Conservation (phyloP, 1,140 invertebrate genomes). For the Drosophila dunni region DNA sequence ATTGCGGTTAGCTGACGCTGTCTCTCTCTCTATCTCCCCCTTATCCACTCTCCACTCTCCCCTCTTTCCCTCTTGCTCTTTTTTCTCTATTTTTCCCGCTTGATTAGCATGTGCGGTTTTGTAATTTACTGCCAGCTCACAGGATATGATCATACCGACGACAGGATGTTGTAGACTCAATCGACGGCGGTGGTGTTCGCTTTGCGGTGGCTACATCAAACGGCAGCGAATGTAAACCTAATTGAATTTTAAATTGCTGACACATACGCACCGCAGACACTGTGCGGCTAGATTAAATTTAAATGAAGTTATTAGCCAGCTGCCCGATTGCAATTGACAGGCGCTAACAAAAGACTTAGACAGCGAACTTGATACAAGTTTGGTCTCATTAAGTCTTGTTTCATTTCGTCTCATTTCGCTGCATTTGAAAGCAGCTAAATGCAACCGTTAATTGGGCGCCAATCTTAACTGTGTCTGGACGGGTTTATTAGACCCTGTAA, state of each 20-base stretch:
- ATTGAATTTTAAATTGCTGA: conserved; percentile 78
- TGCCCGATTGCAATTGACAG: conserved; percentile 53
- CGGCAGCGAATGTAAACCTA: conserved; percentile 43
- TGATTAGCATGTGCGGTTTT: conserved; percentile 81
- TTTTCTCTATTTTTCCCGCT: conserved; percentile 39
- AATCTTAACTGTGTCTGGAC: conserved; percentile 56
- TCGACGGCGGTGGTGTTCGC: neutral
- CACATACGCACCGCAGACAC: conserved; percentile 27
- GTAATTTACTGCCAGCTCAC: conserved; percentile 67
- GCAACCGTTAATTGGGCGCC: conserved; percentile 77
- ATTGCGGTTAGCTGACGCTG: conserved; percentile 63
- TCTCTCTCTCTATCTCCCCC: neutral
- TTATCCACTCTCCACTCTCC: too few relatives aligned
- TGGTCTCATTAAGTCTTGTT: conserved; percentile 47
- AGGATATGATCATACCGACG: conserved; percentile 63
- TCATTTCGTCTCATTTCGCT: conserved; percentile 25
- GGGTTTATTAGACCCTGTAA: conserved; percentile 11
- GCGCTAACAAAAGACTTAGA: conserved; percentile 66
- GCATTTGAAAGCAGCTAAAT: conserved; percentile 78
- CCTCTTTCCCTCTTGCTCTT: neutral
- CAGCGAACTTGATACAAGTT: conserved; percentile 37
- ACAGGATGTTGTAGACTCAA: conserved; percentile 47
- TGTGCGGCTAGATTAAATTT: conserved; percentile 67
- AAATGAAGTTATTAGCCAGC: conserved; percentile 77
- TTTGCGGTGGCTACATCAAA: conserved; percentile 70